phyloP scores from a whole-genome alignment of 2,888 invertebrate species.

The Lepeophtheirus nordmannii region DNA sequence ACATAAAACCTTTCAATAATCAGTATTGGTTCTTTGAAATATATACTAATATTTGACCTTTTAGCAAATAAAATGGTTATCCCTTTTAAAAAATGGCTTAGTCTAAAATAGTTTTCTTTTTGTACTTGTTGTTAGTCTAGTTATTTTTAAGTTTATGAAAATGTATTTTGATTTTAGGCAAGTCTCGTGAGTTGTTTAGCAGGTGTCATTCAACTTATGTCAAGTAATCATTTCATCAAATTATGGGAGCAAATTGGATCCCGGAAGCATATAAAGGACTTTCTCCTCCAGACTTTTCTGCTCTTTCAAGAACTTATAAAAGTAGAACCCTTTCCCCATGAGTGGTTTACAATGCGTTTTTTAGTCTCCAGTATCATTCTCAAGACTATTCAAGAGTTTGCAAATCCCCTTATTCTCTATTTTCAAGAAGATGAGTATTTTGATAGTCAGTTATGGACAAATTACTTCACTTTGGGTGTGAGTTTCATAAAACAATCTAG shows the following conservation, averaged over 20 bases:
- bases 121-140: too few relatives aligned
- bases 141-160: too few relatives aligned
- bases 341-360: conserved; percentile 80
- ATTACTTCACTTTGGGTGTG: conserved; percentile 63
- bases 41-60: too few relatives aligned
- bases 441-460: conserved; percentile 56
- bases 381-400: conserved; percentile 68
- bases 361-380: conserved; percentile 70
- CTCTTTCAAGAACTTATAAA: conserved; percentile 63
- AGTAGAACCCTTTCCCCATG: conserved; percentile 63
- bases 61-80: too few relatives aligned
- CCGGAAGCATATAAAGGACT: conserved; percentile 65
- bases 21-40: too few relatives aligned
- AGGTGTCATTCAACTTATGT: conserved; percentile 66
- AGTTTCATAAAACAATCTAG: conserved; percentile 63
- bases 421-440: conserved; percentile 57
- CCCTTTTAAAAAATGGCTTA: too few relatives aligned
- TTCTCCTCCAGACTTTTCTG: conserved; percentile 61
- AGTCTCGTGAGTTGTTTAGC: conserved; percentile 71
- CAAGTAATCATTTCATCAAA: conserved; percentile 69
- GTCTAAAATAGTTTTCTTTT: too few relatives aligned
- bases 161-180: conserved; percentile 41
- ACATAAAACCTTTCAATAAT: too few relatives aligned
- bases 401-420: conserved; percentile 59
- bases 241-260: conserved; percentile 66